phyloP scores from a whole-genome alignment of 2,113 vertebrate genomes.

The Etia nguti region DNA sequence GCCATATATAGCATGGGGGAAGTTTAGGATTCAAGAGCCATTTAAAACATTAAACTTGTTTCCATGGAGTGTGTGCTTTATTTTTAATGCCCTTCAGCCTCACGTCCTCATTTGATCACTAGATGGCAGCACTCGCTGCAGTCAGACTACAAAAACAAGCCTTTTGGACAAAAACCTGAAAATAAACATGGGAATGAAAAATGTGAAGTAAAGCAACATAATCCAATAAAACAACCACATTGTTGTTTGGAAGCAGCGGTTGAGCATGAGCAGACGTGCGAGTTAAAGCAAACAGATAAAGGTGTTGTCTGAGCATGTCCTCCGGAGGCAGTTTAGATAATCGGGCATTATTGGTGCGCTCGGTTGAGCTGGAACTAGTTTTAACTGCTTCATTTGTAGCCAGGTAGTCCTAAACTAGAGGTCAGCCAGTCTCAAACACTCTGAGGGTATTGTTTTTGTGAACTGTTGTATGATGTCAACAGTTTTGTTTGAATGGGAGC shows the following conservation, averaged over 20 bases:
- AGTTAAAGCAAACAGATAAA: background rate
- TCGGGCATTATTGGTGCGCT: background rate
- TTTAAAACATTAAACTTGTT: background rate
- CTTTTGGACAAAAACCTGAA: background rate
- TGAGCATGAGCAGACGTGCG: fast-evolving
- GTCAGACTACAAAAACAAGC: background rate
- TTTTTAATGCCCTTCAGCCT: background rate
- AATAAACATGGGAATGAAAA: background rate
- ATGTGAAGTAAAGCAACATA: background rate
- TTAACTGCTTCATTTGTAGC: background rate
- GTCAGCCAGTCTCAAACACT: background rate
- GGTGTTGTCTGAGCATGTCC: background rate
- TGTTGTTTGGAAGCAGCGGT: background rate
- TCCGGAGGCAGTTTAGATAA: background rate
- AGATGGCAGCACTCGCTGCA: constrained; percentile 11
- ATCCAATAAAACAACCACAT: background rate
- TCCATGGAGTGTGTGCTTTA: background rate
- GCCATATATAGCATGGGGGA: background rate
- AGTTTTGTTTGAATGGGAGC: background rate
- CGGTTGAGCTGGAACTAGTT: background rate
- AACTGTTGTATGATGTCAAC: background rate
- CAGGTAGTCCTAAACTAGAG: background rate
- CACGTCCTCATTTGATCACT: background rate
- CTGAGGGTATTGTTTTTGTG: background rate
- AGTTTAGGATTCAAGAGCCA: background rate